A percentile compares a stretch with the other conserved stretches of the same genome.
Conservation (phyloP, 1,140 invertebrate genomes). For the Temnothorax curvispinosus region DNA sequence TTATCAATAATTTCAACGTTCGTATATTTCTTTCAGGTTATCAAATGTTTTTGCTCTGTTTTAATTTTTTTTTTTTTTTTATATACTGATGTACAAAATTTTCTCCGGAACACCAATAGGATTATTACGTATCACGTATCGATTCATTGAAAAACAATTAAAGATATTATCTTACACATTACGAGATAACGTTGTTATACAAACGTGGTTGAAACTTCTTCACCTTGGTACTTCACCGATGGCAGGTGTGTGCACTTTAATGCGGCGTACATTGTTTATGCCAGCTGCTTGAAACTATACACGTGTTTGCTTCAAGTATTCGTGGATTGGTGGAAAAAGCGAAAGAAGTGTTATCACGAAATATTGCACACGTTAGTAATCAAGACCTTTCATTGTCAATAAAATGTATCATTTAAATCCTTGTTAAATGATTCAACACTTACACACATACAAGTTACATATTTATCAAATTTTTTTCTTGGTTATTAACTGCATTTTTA, state of each 20-base stretch:
- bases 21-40: not conserved
- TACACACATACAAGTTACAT: not conserved
- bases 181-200: not conserved
- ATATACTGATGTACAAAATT: not conserved
- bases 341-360: not conserved
- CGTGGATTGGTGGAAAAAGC: not conserved
- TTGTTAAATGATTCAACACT: not conserved
- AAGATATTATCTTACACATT: not conserved
- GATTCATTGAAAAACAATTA: not conserved
- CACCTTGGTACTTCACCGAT: not conserved
- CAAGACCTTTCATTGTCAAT: not conserved
- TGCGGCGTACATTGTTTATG: not conserved
- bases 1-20: not conserved
- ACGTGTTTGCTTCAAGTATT: not conserved
- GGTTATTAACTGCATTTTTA: not conserved
- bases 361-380: not conserved
- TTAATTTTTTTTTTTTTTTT: not conserved
- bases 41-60: not conserved
- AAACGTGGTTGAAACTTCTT: not conserved
- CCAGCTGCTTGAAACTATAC: constrained; percentile 16
- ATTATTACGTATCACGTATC: not conserved
- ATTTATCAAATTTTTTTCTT: not conserved
- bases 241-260: constrained; percentile 23
- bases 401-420: not conserved
- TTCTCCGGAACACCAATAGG: not conserved